Percentiles rank a stretch among this genome's conserved stretches.
Evolutionary conservation across 1,140 invertebrate species (phyloP).

Genomic region (Agrypnia vestita): DNA sequence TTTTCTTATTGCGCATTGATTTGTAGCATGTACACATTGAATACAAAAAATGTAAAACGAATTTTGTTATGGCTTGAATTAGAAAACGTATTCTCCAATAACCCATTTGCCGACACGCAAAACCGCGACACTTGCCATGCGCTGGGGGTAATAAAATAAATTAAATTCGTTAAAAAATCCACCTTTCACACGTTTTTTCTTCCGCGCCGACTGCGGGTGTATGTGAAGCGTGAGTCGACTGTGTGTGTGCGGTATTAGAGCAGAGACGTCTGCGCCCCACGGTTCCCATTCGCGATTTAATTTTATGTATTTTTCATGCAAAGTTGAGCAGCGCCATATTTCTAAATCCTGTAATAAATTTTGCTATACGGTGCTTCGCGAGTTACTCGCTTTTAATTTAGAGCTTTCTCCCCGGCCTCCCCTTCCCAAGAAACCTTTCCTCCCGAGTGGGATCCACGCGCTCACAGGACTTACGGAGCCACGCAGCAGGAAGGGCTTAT

Average conservation of each 20-base stretch:
- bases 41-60: neutral
- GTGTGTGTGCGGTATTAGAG: neutral
- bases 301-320: constrained; percentile 62
- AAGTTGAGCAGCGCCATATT: constrained; percentile 59
- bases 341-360: constrained; percentile 61
- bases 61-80: neutral
- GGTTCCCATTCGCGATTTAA: constrained; percentile 54
- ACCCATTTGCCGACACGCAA: constrained; percentile 14
- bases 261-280: constrained; percentile 39
- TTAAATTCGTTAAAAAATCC: constrained; percentile 50
- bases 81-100: constrained; percentile 9
- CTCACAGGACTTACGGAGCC: too few relatives aligned
- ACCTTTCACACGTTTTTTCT: constrained; percentile 50
- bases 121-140: constrained; percentile 1
- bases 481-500: too few relatives aligned
- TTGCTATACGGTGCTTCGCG: constrained; percentile 53
- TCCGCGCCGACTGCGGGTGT: constrained; percentile 7
- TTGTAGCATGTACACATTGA: too few relatives aligned
- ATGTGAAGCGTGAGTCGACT: constrained; percentile 22
- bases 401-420: constrained; percentile 39
- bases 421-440: neutral
- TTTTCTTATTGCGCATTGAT: too few relatives aligned
- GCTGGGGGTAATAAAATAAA: constrained; percentile 51
- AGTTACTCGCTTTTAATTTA: constrained; percentile 58
- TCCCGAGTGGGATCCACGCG: neutral